Evolutionary conservation across 2,113 vertebrate species (phyloP).

Genomic region (Macheiramphus alcinus): DNA sequence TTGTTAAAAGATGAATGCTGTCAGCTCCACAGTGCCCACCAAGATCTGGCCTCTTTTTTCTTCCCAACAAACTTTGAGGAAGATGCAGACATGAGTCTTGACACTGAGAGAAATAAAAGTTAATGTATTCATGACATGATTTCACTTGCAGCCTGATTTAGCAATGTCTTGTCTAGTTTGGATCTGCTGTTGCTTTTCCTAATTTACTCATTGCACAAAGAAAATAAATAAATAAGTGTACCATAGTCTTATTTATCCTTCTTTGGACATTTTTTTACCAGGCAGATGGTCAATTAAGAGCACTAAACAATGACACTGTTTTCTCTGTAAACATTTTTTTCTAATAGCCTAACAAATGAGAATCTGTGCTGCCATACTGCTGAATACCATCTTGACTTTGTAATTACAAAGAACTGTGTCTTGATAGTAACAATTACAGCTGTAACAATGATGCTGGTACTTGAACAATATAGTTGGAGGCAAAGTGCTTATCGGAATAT

Average conservation of each 20-base stretch:
- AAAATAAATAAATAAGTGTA: constrained; percentile 80
- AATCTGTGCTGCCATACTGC: constrained; percentile 80
- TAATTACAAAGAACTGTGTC: constrained; percentile 85
- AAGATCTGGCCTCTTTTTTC: constrained; percentile 55
- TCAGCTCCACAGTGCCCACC: constrained; percentile 59
- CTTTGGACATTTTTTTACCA: constrained; percentile 82
- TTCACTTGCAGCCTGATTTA: constrained; percentile 73
- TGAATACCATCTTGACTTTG: constrained; percentile 86
- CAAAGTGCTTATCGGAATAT: constrained; percentile 81
- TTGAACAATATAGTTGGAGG: constrained; percentile 79
- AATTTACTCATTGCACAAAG: constrained; percentile 75
- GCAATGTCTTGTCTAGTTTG: constrained; percentile 70
- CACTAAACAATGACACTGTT: constrained; percentile 87
- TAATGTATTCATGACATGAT: constrained; percentile 62
- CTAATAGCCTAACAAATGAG: constrained; percentile 86
- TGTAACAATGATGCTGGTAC: constrained; percentile 78
- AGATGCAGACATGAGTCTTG: constrained; percentile 50
- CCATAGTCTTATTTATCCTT: constrained; percentile 80
- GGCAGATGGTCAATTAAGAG: constrained; percentile 88
- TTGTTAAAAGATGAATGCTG: constrained; percentile 73
- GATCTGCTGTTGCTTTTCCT: constrained; percentile 66
- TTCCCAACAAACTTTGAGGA: constrained; percentile 61
- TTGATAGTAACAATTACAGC: constrained; percentile 88
- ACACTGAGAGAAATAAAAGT: constrained; percentile 65
- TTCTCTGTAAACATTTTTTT: constrained; percentile 85